Evolutionary conservation across 2,797 vertebrate genomes (phyloP), one percentile per base, ranked within the genome.

Genomic region (Coreius guichenoti): DNA sequence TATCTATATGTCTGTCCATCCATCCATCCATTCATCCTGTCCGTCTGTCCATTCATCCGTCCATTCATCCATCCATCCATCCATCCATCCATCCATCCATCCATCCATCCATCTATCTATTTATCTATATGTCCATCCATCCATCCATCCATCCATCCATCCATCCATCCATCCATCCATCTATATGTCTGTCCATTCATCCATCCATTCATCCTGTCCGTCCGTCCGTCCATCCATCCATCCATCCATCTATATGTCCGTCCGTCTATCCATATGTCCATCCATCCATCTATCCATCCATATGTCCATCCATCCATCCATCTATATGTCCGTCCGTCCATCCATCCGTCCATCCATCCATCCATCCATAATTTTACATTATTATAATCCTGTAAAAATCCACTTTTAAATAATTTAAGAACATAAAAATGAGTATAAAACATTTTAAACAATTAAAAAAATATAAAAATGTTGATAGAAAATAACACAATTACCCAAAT

Each of bases 171-270:
- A 3, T 8, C 51, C 2, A 8, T 8, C 51, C 0, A 8, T 8
- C 19, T 0, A 21, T 8, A 6, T 0, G 2, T 54, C 51, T 1
- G 8, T 54, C 17, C 1, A 54, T 21, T 17, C 0, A 7, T 3
- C 6, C 0, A 7, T 21, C 17, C 0, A 7, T 8, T 17, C 2
- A 47, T 14, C 45, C 47, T n/a, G 5, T 8, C 19, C 19, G 8
- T 54, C 54, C 1, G 3, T 9, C 21, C 3, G 3, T 9, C 21
- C 1, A 3, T 23, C 54, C 3, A 1, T 11, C 21, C 3, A 23
- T 23, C 51, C 19, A 54, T 3, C 8, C 8, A 11, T 23, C 54
- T 1, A 56, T 23, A 33, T 33, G 33, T 58, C 51, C 0, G 8
- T 8, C 51, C 19, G 0, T 23, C 54, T 1, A n/a, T n/a, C 54